Conservation (phyloP, 2,797 vertebrate genomes). For the Hoplostethus mediterraneus region DNA sequence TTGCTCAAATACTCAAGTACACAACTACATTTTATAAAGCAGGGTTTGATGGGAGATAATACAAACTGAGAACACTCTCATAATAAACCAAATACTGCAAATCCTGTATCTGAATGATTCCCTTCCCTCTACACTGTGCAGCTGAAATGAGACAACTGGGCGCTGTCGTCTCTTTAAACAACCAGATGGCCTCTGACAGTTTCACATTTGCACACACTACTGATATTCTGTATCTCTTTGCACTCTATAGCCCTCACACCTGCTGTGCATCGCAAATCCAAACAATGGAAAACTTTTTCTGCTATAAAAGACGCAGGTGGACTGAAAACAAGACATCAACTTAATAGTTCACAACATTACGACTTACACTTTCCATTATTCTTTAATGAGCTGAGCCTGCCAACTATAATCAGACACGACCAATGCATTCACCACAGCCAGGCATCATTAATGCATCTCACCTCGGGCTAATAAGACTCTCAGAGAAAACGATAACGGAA, state of each 20-base stretch:
- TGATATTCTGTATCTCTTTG: background rate
- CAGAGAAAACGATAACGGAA: slow-evolving; percentile 53
- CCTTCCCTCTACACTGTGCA: background rate
- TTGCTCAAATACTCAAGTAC: too few species aligned
- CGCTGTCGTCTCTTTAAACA: background rate
- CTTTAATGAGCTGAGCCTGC: slow-evolving; percentile 57
- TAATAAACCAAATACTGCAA: background rate
- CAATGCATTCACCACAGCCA: slow-evolving; percentile 62
- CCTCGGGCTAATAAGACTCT: slow-evolving; percentile 57
- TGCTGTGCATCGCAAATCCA: background rate
- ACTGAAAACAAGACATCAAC: slow-evolving; percentile 17
- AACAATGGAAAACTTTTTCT: background rate
- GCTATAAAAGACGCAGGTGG: slow-evolving; percentile 3
- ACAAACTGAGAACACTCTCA: background rate
- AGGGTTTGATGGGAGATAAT: background rate
- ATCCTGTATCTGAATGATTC: background rate
- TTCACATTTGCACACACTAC: slow-evolving; percentile 12
- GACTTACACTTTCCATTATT: slow-evolving; percentile 50
- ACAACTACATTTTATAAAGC: too few species aligned
- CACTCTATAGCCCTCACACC: background rate
- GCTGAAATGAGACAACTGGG: background rate
- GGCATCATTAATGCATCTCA: slow-evolving; percentile 65
- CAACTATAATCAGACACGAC: slow-evolving; percentile 55
- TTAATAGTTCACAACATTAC: slow-evolving; percentile 25
- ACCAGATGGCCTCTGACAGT: slow-evolving; percentile 18